Evolutionary conservation across 2,888 invertebrate species (phyloP).

Genomic region (Iselma pallidipennis): DNA sequence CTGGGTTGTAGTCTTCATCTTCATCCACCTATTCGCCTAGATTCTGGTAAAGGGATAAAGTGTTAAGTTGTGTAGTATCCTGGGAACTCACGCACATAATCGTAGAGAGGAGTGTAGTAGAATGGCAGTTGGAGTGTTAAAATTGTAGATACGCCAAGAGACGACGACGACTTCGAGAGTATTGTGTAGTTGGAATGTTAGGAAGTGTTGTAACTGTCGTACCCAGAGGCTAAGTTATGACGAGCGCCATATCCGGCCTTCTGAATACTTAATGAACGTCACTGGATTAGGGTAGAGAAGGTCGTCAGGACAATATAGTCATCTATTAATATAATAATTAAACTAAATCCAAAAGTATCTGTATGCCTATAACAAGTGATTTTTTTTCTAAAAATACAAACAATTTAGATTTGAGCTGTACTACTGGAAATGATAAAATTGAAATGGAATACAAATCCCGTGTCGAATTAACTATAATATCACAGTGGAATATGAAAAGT

Average conservation of each 20-base stretch:
- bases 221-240: conserved; percentile 34
- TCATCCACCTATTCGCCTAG: neutral
- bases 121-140: conserved; percentile 14
- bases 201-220: conserved; percentile 29
- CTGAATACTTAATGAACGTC: conserved; percentile 32
- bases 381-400: neutral
- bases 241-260: conserved; percentile 29
- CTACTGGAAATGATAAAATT: neutral
- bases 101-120: conserved; percentile 19
- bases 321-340: too few species aligned
- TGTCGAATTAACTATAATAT: neutral
- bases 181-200: conserved; percentile 28
- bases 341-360: too few species aligned
- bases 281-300: neutral
- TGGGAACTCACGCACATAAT: conserved; percentile 23
- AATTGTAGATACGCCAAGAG: conserved; percentile 22
- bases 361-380: neutral
- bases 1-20: neutral
- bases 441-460: neutral
- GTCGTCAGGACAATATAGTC: neutral
- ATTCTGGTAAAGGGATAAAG: conserved; percentile 9
- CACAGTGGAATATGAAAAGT: neutral
- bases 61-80: conserved; percentile 22
- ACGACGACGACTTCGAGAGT: conserved; percentile 13
- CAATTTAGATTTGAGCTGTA: neutral